phyloP scores from a whole-genome alignment of 1,140 invertebrate species.

The Rhopalosiphum padi region DNA sequence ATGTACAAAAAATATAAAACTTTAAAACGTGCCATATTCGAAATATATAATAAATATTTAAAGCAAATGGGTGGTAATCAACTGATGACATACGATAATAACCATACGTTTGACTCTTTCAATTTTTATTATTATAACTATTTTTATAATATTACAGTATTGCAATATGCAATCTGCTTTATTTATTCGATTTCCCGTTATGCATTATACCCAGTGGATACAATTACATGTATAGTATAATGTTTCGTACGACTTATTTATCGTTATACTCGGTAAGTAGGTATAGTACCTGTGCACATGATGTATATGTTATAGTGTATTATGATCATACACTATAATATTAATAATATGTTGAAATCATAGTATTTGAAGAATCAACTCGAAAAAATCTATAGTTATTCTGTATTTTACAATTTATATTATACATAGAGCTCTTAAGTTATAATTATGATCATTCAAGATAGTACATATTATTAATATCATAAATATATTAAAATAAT shows the following conservation, averaged over 20 bases:
- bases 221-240: background rate
- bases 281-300: too few relatives aligned
- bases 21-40: background rate
- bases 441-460: background rate
- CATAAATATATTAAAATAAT: too few relatives aligned
- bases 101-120: background rate
- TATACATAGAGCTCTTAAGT: background rate
- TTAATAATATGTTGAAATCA: background rate
- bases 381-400: background rate
- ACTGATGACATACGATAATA: background rate
- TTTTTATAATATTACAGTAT: background rate
- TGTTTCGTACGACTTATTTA: background rate
- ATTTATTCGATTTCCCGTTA: background rate
- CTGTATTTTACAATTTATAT: background rate
- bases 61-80: background rate
- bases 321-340: background rate
- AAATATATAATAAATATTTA: background rate
- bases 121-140: background rate
- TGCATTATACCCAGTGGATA: background rate
- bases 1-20: background rate
- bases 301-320: background rate
- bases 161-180: background rate
- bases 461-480: too few relatives aligned
- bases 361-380: background rate
- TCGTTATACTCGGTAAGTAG: background rate